Evolutionary conservation across 1,140 invertebrate species (phyloP), one percentile per base, ranked within the genome.

Genomic region (Sarcophaga peregrina): DNA sequence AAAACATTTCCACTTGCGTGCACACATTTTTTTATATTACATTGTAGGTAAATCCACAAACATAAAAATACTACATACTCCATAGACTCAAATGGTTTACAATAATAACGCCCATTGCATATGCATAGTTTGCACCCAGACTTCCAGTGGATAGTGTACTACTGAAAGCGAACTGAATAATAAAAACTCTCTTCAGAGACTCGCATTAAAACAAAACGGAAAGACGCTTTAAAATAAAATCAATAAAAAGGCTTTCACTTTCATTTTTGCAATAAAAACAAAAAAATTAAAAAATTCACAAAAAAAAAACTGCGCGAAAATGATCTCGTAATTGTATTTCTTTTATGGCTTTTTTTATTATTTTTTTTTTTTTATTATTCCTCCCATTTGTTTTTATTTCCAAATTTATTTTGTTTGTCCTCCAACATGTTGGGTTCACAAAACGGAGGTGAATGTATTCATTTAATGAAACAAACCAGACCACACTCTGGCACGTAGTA

Each of bases 241-340:
- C 47, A 50, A 78, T 52, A 78, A 78, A 46, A 78, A 50, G 2
- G 75, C 75, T 78, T 78, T 78, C 75, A 78, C 75, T 78, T 78
- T 78, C 75, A 50, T 78, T 78, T 37, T 78, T 78, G 75, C 75
- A n/a, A 50, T 52, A 46, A 37, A 37, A 37, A 37, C 25, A 37
- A 37, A 73, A 75, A 47, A 46, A 75, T 46, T 13, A 75, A 54
- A 54, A 54, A 72, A 78, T 47, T 68, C 17, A 13, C 52, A 58
- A n/a, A n/a, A 37, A 37, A 1, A 1, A 37, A 37, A 37, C 25
- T 4, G 1, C 25, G 54, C 54, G 0, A n/a, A 68, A 78, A n/a
- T 20, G 48, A 78, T 78, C 75, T 78, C 75, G 75, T 78, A 78
- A 78, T 78, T 78, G 75, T 78, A n/a, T 78, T 78, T 17, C 17